Evolutionary conservation across 2,888 invertebrate genomes (phyloP).

Genomic region (Tenthredo notha): DNA sequence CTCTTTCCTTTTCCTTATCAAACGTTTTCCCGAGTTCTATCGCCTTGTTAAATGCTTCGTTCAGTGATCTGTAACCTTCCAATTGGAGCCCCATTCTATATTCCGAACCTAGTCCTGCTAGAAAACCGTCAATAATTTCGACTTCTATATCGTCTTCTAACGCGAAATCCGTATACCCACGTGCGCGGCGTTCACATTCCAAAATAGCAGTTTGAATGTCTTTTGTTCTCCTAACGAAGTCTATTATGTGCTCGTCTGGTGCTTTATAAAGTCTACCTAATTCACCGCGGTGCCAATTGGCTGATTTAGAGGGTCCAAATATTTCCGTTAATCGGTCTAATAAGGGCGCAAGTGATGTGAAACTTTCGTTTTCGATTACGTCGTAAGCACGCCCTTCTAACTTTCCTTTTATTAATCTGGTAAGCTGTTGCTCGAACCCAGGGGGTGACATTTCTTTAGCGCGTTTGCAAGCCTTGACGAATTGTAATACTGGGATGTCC

Average conservation of each 20-base stretch:
- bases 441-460: not conserved
- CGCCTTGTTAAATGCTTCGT: not conserved
- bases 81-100: not conserved
- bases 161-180: not conserved
- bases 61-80: not conserved
- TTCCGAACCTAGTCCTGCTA: not conserved
- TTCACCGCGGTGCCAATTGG: conserved; percentile 19
- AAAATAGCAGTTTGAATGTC: not conserved
- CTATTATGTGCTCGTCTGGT: not conserved
- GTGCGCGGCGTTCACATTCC: not conserved
- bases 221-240: not conserved
- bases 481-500: not conserved
- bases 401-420: not conserved
- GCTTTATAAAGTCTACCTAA: not conserved
- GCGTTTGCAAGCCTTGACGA: not conserved
- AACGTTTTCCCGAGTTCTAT: not conserved
- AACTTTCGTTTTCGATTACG: not conserved
- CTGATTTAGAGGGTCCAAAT: not conserved
- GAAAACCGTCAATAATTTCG: not conserved
- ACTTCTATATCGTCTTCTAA: not conserved
- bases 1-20: not conserved
- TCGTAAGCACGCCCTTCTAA: conserved; percentile 6
- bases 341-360: not conserved
- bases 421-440: not conserved
- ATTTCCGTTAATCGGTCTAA: conserved; percentile 1